Conservation (phyloP, 1,140 invertebrate genomes). For the Phortica variegata region DNA sequence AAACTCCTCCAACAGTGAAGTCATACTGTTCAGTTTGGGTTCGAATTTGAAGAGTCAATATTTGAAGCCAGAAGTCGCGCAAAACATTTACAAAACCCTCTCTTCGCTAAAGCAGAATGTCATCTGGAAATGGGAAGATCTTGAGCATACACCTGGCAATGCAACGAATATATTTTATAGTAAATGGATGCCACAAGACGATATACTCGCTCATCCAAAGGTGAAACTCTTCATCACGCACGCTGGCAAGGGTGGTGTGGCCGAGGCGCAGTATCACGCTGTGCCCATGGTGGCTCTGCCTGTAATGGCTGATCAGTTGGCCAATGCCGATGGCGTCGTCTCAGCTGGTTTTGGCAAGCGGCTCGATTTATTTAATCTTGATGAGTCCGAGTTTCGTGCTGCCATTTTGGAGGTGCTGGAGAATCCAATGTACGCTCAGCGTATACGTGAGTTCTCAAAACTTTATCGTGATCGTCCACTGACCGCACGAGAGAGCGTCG, state of each 20-base stretch:
- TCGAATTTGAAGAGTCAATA: conserved; percentile 15
- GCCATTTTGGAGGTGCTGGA: conserved; percentile 22
- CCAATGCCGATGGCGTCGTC: conserved; percentile 58
- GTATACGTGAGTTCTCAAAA: conserved; percentile 13
- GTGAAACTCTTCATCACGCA: no score
- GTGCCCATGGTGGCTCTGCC: conserved; percentile 59
- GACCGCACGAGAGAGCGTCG: conserved; percentile 14
- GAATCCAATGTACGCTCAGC: conserved; percentile 17
- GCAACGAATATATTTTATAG: conserved; percentile 58
- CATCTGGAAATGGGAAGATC: conserved; percentile 58
- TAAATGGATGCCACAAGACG: conserved; percentile 63
- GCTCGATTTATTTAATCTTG: conserved; percentile 23
- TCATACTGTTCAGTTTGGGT: conserved; percentile 41
- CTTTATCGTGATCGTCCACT: conserved; percentile 23
- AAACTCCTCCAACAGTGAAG: conserved; percentile 26
- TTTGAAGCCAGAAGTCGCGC: neutral
- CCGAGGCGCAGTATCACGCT: conserved; percentile 57
- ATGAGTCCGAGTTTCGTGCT: conserved; percentile 14
- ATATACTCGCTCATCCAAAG: conserved; percentile 58
- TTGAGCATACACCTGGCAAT: conserved; percentile 19
- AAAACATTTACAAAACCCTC: conserved; percentile 17
- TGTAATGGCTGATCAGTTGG: conserved; percentile 43
- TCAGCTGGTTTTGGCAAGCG: conserved; percentile 56
- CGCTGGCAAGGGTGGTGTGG: conserved; percentile 57
- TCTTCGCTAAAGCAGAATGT: conserved; percentile 57